Base-by-base conservation (phyloP, 1,140 invertebrate genomes). In the Lucilia sericata region DNA sequence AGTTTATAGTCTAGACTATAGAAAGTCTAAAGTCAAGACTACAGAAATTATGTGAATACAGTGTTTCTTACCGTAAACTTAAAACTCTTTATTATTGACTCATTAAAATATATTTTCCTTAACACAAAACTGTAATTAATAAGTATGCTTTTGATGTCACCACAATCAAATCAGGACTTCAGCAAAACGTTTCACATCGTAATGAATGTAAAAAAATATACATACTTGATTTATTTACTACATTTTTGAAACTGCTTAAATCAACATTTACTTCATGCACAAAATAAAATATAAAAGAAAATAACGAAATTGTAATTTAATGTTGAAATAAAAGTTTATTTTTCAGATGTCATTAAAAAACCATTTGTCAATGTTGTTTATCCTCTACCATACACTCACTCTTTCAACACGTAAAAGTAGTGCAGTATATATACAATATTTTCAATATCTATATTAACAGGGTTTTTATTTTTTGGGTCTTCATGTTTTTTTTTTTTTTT, bases 291-390 rank as follows among this genome's bases (percentile, higher is more conserved):
- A 10, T 4, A 42, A 42, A 14, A 12, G 5, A 55, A 70, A 70
- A 70, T 21, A 70, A 21, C 19, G 21, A 5, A 70, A 21, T 70
- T 70, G n/a, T 70, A 25, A 70, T 70, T 10, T 70, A 70, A 70
- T 70, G 65, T 21, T 21, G 65, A 70, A 70, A 70, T 70, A 70
- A 70, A 70, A 70, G n/a, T 70, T 25, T 70, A 70, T 70, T 25
- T 70, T 78, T n/a, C 36, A n/a, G 17, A 78, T 49, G 75, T 78
- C 36, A 78, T 78, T 47, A 78, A 78, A 47, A 78, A 78, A 42
- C 75, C 75, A 78, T 78, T 78, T 78, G 75, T 78, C 75, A 78
- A 78, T 78, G 75, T 78, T 78, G 75, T 78, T 78, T 78, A 78
- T n/a, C 5, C 65, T 70, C 19, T 70, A n/a, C 2, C 19, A 25